Base-by-base conservation (phyloP, 2,113 vertebrate species). In the Eulacestoma nigropectus region DNA sequence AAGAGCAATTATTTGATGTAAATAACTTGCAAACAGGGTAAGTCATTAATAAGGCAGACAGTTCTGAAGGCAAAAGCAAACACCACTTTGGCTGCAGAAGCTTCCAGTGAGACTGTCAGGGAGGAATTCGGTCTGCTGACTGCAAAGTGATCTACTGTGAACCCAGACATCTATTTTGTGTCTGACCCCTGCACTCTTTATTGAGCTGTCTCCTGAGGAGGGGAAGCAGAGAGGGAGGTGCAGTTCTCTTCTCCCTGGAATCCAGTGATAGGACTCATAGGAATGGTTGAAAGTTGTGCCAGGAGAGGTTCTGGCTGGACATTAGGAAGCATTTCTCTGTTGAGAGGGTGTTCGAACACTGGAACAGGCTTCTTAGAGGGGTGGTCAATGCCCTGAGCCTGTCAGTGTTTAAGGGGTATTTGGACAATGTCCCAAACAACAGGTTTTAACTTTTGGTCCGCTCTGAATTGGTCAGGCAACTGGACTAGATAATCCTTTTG, bases 51-150 rank as follows among this genome's bases (percentile, higher is more conserved):
- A 89, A 94, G 37, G 55, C 63, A 93, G 68, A 55, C 50, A 74
- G 79, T 49, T 89, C 59, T 89, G 72, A 85, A 89, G 63, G 78
- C 41, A 90, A 92, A 93, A 91, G 88, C 72, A 90, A 92, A 84
- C 85, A 77, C 14, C 32, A 8, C 25, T 83, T 65, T 4, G 2
- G n/a, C 76, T 74, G 72, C 55, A 89, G 75, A 83, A 89, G 35
- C 30, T 93, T 90, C 42, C 35, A 93, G n/a, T 59, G 59, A 80
- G 90, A 17, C 41, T 50, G 67, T 77, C 33, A 9, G 76, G 30
- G 79, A 59, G 44, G 83, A 70, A 95, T 90, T 70, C 0, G 0
- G 59, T 86, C 80, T 74, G 50, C 76, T 80, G 64, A 63, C 68
- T 93, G 30, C 62, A 50, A n/a, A 87, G 55, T 17, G 39, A 50